Evolutionary conservation across 1,140 invertebrate genomes (phyloP).

Genomic region (Arctopsyche grandis): DNA sequence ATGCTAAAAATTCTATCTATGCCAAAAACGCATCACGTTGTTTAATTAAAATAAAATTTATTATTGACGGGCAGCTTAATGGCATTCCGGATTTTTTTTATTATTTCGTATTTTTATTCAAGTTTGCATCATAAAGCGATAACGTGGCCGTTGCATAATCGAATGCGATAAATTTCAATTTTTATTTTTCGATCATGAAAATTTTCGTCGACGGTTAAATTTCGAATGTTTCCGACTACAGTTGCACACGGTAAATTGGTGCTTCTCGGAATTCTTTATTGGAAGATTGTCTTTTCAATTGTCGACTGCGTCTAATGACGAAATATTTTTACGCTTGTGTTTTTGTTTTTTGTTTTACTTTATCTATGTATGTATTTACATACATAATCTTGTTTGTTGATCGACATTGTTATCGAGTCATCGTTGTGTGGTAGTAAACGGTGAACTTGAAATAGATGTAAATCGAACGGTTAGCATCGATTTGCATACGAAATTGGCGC

Average conservation of each 20-base stretch:
- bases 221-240: no score
- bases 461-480: not conserved
- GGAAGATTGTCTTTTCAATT: no score
- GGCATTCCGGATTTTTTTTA: not conserved
- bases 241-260: no score
- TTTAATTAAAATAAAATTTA: no score
- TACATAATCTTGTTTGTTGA: not conserved
- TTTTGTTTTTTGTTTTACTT: not conserved
- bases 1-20: no score
- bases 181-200: not conserved
- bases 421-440: not conserved
- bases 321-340: not conserved
- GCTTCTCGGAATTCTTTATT: no score
- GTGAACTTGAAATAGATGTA: conserved; percentile 18
- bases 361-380: not conserved
- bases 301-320: no score
- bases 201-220: no score
- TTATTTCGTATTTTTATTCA: not conserved
- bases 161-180: not conserved
- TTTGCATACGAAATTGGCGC: conserved; percentile 15
- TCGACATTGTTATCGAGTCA: not conserved
- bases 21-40: no score
- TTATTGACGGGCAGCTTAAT: not conserved
- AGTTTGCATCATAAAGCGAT: not conserved
- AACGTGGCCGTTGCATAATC: not conserved